These are phyloP conservation scores for Procambarus clarkii DNA, from an alignment of 1,140 invertebrate species.

Conservation along the genomic window DNA sequence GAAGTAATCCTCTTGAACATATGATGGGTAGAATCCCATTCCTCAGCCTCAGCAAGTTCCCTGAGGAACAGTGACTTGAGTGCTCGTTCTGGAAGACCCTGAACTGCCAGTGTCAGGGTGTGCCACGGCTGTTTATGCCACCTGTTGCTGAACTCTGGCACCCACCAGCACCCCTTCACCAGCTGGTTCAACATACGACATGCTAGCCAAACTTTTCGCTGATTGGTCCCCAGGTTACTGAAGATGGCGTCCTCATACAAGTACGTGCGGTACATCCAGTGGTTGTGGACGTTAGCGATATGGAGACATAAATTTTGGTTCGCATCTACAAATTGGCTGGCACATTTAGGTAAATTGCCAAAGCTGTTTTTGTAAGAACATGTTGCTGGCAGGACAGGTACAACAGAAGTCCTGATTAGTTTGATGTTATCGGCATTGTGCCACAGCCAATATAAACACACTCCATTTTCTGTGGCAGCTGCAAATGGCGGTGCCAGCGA, in stretches of 20 bases:
- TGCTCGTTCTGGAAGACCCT: neutral
- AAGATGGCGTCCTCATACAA: neutral
- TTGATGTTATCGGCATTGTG: neutral
- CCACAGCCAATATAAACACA: neutral
- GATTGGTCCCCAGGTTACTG: neutral
- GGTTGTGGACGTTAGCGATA: neutral
- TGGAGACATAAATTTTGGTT: neutral
- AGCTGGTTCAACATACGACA: neutral
- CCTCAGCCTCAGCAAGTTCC: constrained; percentile 1
- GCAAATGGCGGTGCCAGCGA: constrained; percentile 3
- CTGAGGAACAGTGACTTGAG: neutral
- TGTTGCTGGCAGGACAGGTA: neutral
- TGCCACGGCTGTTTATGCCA: neutral
- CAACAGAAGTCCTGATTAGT: neutral
- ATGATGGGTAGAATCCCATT: neutral
- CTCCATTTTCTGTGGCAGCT: neutral
- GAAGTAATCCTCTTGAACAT: neutral
- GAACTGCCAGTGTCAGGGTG: neutral
- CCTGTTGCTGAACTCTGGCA: neutral
- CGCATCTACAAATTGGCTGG: too few relatives aligned
- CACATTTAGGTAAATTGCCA: neutral
- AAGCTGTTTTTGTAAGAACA: neutral
- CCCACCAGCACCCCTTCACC: neutral
- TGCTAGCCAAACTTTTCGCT: neutral
- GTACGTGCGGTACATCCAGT: neutral